Percentiles rank a stretch among this genome's conserved stretches.
These are phyloP conservation scores for Mizuhopecten yessoensis DNA, from an alignment of 1,140 invertebrate genomes.

Conservation along the genomic window DNA sequence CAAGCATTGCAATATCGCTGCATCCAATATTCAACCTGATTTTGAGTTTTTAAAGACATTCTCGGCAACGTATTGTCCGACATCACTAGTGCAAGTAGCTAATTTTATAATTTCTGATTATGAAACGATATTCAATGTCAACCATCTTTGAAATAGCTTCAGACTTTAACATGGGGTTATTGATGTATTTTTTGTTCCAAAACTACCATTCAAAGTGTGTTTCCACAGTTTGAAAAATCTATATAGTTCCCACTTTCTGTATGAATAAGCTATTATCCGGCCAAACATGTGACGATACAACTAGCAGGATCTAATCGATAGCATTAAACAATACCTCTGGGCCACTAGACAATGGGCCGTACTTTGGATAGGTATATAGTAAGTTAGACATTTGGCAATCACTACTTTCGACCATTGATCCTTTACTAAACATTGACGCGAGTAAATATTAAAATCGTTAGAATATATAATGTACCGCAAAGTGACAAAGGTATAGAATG, in stretches of 20 bases:
- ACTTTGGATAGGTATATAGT: slow-evolving; percentile 2
- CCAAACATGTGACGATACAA: background rate
- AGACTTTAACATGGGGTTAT: background rate
- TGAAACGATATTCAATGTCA: background rate
- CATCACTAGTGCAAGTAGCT: too few relatives aligned
- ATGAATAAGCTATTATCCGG: background rate
- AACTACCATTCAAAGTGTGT: background rate
- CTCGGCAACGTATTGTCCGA: too few relatives aligned
- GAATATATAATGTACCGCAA: background rate
- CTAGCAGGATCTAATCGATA: background rate
- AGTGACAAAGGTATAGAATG: background rate
- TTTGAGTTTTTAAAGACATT: too few relatives aligned
- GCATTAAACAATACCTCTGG: background rate
- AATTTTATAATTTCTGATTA: too few relatives aligned
- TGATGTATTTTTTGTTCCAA: background rate
- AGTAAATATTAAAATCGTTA: slow-evolving; percentile 27
- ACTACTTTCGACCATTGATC: background rate
- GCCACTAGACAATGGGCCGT: background rate
- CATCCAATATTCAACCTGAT: too few relatives aligned
- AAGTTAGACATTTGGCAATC: background rate
- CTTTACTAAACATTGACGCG: background rate
- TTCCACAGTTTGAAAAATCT: background rate
- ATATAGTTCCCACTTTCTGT: background rate
- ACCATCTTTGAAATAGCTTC: background rate
- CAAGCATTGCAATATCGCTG: too few relatives aligned